Base-by-base conservation (phyloP, 2,797 vertebrate species). In the Gallirallus australis region DNA sequence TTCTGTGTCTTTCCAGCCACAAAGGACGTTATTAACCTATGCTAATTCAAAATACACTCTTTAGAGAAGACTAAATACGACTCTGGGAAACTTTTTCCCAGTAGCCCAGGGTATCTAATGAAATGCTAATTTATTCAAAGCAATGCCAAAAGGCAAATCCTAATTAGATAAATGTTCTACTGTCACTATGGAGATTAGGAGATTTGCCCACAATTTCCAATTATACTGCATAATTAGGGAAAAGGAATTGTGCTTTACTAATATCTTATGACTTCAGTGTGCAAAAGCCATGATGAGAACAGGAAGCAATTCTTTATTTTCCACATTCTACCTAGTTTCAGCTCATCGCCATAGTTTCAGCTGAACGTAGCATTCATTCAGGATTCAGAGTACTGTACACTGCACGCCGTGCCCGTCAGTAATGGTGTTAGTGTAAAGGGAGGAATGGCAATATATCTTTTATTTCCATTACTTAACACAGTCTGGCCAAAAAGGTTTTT, bases 51-150 rank as follows among this genome's bases (percentile, higher is more conserved):
- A 83, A 84, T 39, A 84, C 9, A 61, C 3, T 86, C 54, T 82
- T 86, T 21, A 75, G 69, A 56, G 11, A 86, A 59, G 15, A 79
- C 75, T 80, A 77, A 93, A 48, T 45, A 53, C 35, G 75, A 63
- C 65, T 82, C 64, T 70, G 71, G 88, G 75, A 95, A 92, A 90
- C 65, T 78, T 91, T 71, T 69, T 40, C 61, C 59, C 82, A 90
- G 50, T 78, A 94, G 75, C 65, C 57, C 47, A 68, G 31, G 21
- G 25, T 81, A 93, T 35, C 28, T 94, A 96, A 95, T 89, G 66
- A 94, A 94, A 97, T 93, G 91, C 52, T 96, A 94, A 97, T 94
- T 94, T 84, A 97, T 94, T 95, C 89, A 77, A 90, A 88, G 87
- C 37, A 96, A 93, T 90, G 89, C 45, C 90, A 97, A 96, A 96